Conservation (phyloP, 2,888 invertebrate species). For the Euplexia lucipara region DNA sequence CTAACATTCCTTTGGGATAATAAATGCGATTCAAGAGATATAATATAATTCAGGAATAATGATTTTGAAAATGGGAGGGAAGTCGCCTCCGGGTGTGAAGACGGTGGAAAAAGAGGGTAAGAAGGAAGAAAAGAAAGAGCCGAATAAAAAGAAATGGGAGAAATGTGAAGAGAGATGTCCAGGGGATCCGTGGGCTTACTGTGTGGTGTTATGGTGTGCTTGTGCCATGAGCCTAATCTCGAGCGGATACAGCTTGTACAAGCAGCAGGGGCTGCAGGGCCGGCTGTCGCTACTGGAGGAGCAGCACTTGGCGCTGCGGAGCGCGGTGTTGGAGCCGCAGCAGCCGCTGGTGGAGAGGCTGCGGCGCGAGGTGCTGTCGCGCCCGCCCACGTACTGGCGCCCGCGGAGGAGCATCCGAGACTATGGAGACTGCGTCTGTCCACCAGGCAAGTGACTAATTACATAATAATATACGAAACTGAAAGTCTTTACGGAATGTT, state of each 20-base stretch:
- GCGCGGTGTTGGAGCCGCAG: constrained; percentile 88
- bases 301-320: constrained; percentile 89
- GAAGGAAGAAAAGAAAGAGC: constrained; percentile 77
- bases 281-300: constrained; percentile 90
- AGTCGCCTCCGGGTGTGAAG: constrained; percentile 78
- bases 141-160: constrained; percentile 77
- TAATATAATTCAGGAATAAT: constrained; percentile 73
- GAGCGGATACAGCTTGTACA: constrained; percentile 92
- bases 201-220: constrained; percentile 92
- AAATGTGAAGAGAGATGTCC: constrained; percentile 83
- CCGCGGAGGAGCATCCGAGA: constrained; percentile 89
- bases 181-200: constrained; percentile 85
- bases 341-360: constrained; percentile 90
- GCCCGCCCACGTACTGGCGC: constrained; percentile 80
- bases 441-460: constrained; percentile 92
- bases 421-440: constrained; percentile 93
- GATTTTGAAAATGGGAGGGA: constrained; percentile 87
- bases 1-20: constrained; percentile 50
- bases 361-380: constrained; percentile 88
- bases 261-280: constrained; percentile 89
- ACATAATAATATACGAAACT: not conserved
- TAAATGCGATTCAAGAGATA: constrained; percentile 70
- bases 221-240: constrained; percentile 92
- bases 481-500: not conserved
- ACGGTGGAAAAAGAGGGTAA: constrained; percentile 73